Evolutionary conservation across 2,113 vertebrate species (phyloP).

Genomic region (Ceratotherium simum): DNA sequence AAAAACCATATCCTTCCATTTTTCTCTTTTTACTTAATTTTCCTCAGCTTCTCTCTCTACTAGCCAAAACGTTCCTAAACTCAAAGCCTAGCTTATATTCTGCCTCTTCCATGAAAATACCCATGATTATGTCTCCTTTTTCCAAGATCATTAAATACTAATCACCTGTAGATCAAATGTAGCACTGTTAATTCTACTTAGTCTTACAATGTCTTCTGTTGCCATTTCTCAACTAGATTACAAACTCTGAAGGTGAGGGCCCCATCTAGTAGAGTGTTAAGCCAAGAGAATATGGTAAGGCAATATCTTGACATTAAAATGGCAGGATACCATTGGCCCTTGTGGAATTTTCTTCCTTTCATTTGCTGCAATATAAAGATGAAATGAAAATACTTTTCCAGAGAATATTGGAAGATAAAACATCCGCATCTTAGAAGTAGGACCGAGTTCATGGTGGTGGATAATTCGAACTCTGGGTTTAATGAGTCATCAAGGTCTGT

Average conservation of each 20-base stretch:
- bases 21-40: neutral
- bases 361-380: neutral
- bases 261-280: accelerated
- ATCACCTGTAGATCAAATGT: neutral
- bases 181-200: neutral
- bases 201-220: neutral
- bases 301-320: neutral
- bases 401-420: neutral
- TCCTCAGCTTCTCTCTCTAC: neutral
- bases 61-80: neutral
- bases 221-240: neutral
- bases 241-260: neutral
- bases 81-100: neutral
- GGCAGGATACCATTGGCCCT: accelerated
- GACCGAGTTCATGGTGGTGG: neutral
- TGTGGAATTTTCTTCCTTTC: neutral
- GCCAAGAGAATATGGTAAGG: neutral
- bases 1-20: neutral
- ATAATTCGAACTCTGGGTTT: neutral
- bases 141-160: neutral
- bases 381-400: neutral
- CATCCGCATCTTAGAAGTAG: neutral
- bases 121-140: neutral
- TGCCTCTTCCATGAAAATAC: neutral
- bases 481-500: neutral